Conservation (phyloP, 2,797 vertebrate genomes). For the Lutjanus argentimaculatus region DNA sequence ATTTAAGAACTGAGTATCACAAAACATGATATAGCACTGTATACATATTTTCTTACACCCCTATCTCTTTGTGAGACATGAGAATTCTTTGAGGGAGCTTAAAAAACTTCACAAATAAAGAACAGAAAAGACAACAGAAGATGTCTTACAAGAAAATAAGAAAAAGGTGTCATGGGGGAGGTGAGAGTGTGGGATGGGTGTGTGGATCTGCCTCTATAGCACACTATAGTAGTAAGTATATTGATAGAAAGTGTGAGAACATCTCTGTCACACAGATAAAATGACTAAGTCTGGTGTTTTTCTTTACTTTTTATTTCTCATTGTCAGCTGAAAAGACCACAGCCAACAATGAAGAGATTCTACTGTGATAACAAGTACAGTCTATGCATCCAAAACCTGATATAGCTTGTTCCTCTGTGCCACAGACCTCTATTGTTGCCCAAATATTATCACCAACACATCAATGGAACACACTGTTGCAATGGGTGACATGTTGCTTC, state of each 20-base stretch:
- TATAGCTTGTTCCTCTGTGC: neutral
- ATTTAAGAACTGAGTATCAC: too few relatives aligned
- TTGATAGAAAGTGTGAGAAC: neutral
- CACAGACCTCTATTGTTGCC: neutral
- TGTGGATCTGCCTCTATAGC: constrained; percentile 11
- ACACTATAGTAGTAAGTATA: constrained; percentile 3
- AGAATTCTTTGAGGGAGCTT: neutral
- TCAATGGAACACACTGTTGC: neutral
- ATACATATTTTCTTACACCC: too few relatives aligned
- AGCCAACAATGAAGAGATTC: neutral
- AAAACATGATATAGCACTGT: too few relatives aligned
- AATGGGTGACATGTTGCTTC: neutral
- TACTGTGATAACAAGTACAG: neutral
- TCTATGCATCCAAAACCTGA: neutral
- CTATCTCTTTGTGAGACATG: neutral
- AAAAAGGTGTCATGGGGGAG: constrained; percentile 19
- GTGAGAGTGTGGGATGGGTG: constrained; percentile 12
- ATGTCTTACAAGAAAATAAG: constrained; percentile 3
- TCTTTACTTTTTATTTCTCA: too few relatives aligned
- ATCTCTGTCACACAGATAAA: neutral
- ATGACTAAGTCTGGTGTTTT: neutral
- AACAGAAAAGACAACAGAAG: neutral
- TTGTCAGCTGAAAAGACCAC: neutral
- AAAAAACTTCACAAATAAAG: neutral
- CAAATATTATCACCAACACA: neutral